Percentiles rank a stretch among this genome's conserved stretches.
phyloP scores from a whole-genome alignment of 2,797 vertebrate species.

The Rhinoraja longicauda region DNA sequence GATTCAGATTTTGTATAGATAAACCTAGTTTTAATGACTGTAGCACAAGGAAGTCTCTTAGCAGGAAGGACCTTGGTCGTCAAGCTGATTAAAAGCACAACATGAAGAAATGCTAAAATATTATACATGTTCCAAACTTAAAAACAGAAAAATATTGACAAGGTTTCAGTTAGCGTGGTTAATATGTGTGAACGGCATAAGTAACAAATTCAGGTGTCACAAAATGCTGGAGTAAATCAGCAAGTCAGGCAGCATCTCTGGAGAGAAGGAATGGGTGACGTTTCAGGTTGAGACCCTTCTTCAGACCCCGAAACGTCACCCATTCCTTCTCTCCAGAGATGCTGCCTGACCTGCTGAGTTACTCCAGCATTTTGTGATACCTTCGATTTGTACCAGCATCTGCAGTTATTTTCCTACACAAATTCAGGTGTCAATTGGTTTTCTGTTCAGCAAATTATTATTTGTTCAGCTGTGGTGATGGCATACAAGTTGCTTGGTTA shows the following conservation, averaged over 20 bases:
- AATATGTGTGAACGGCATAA: background rate
- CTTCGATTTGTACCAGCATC: too few species aligned
- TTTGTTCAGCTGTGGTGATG: background rate
- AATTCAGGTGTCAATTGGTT: background rate
- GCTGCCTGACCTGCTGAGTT: too few species aligned
- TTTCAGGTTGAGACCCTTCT: too few species aligned
- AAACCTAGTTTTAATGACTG: background rate
- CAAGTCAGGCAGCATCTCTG: too few species aligned
- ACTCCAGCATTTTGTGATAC: too few species aligned
- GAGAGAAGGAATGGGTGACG: too few species aligned
- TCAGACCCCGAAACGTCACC: too few species aligned
- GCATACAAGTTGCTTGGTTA: background rate
- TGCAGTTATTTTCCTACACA: too few species aligned
- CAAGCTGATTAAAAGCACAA: background rate
- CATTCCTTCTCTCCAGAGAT: too few species aligned
- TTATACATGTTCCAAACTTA: background rate
- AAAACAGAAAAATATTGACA: background rate
- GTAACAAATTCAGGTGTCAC: background rate
- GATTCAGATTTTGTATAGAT: background rate
- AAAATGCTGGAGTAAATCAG: too few species aligned
- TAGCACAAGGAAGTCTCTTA: background rate
- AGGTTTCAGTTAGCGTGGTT: background rate
- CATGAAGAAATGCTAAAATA: constrained; percentile 10
- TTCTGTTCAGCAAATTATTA: background rate
- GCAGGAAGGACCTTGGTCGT: background rate